Conservation (phyloP, 2,797 vertebrate genomes). For the Trematomus bernacchii region DNA sequence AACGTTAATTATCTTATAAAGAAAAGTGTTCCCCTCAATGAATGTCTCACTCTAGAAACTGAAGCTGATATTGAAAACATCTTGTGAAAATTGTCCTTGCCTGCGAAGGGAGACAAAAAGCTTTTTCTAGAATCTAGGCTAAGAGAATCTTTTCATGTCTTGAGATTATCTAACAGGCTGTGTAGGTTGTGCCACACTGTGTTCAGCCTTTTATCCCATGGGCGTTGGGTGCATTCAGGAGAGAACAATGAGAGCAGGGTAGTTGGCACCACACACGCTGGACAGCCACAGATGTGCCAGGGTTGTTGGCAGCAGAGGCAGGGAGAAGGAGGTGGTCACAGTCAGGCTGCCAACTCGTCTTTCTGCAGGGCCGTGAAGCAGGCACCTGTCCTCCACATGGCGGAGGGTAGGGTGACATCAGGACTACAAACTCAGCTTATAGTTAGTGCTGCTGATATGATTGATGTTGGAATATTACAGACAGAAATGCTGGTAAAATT, state of each 20-base stretch:
- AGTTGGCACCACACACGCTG: conserved; percentile 62
- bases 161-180: conserved; percentile 73
- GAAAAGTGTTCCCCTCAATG: not conserved
- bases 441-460: conserved; percentile 14
- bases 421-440: conserved; percentile 25
- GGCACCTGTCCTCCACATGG: conserved; percentile 66
- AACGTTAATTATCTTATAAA: not conserved
- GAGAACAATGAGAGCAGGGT: conserved; percentile 70
- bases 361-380: conserved; percentile 59
- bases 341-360: conserved; percentile 62
- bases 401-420: conserved; percentile 26
- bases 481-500: conserved; percentile 14
- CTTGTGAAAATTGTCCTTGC: conserved; percentile 51
- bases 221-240: conserved; percentile 71
- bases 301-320: conserved; percentile 63
- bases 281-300: conserved; percentile 77
- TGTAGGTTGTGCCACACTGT: conserved; percentile 63
- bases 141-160: conserved; percentile 70
- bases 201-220: conserved; percentile 66
- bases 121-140: conserved; percentile 70
- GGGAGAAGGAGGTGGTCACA: conserved; percentile 51
- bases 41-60: conserved; percentile 22
- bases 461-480: conserved; percentile 33
- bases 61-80: conserved; percentile 19
- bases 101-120: conserved; percentile 49